phyloP scores from a whole-genome alignment of 2,888 invertebrate genomes.

The Conops quadrifasciatus region DNA sequence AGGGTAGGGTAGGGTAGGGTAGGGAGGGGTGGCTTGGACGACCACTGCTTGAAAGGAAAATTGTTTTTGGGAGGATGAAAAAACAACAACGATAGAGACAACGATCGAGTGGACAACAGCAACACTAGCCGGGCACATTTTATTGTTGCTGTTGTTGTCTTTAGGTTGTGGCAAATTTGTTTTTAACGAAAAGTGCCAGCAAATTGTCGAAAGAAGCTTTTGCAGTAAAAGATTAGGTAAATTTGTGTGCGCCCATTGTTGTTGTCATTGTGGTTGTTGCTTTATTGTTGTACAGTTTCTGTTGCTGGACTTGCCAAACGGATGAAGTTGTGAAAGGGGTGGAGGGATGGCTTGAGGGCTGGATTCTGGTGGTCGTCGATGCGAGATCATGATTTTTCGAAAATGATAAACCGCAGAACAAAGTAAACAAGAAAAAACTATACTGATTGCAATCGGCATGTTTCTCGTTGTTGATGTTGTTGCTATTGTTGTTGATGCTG shows the following conservation, averaged over 20 bases:
- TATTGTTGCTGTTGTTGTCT: neutral
- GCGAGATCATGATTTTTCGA: conserved; percentile 47
- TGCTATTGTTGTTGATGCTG: conserved; percentile 1
- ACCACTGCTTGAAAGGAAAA: conserved; percentile 10
- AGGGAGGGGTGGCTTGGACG: neutral
- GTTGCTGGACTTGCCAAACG: neutral
- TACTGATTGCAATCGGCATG: conserved; percentile 28
- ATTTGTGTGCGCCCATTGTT: conserved; percentile 29
- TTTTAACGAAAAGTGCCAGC: conserved; percentile 5
- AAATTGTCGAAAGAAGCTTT: conserved; percentile 21
- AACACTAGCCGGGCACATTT: neutral
- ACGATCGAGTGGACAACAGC: neutral
- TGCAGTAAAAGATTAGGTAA: conserved; percentile 7
- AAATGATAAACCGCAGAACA: conserved; percentile 36
- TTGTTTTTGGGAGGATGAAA: neutral
- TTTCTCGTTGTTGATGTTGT: neutral
- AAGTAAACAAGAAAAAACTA: conserved; percentile 29
- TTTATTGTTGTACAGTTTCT: conserved; percentile 12
- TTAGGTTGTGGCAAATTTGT: conserved; percentile 15
- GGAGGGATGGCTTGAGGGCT: neutral
- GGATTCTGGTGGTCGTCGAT: conserved; percentile 49
- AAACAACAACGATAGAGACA: neutral
- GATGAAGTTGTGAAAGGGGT: no score
- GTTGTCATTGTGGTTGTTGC: conserved; percentile 29
- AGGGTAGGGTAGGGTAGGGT: neutral